Evolutionary conservation across 1,140 invertebrate genomes (phyloP).

Genomic region (Brachionus plicatilis): DNA sequence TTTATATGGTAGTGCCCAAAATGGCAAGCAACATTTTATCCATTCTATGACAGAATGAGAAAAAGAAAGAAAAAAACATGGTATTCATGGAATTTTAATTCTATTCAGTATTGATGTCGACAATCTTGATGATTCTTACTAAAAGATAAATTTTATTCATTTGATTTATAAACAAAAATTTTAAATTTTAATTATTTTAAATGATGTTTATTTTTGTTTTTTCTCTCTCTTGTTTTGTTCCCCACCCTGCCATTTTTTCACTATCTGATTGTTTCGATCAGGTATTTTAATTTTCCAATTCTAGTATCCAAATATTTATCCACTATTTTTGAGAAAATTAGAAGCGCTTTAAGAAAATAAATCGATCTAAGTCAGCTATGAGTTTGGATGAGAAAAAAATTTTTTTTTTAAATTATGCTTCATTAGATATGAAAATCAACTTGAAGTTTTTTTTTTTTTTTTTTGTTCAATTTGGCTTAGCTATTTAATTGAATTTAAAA

Average conservation of each 20-base stretch:
- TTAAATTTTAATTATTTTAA: background rate
- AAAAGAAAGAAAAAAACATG: background rate
- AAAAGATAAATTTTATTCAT: slow-evolving; percentile 6
- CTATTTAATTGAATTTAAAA: background rate
- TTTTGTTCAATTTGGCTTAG: background rate
- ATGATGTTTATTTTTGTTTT: background rate
- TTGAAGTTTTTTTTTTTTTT: background rate
- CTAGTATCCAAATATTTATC: background rate
- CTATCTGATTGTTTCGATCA: background rate
- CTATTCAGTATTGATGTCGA: background rate
- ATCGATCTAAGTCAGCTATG: background rate
- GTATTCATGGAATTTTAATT: slow-evolving; percentile 24
- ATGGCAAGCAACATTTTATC: background rate
- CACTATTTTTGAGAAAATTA: background rate
- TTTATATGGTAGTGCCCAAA: background rate
- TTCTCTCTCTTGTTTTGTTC: background rate
- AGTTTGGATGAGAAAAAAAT: background rate
- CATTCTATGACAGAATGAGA: background rate
- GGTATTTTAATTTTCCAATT: background rate
- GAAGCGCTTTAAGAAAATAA: background rate
- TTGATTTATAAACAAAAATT: slow-evolving; percentile 25
- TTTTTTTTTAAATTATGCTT: background rate
- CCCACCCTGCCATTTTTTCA: background rate
- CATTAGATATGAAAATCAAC: background rate
- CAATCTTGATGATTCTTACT: background rate